These are phyloP conservation scores for Polietes domitor DNA, from an alignment of 2,888 invertebrate species.

Conservation along the genomic window DNA sequence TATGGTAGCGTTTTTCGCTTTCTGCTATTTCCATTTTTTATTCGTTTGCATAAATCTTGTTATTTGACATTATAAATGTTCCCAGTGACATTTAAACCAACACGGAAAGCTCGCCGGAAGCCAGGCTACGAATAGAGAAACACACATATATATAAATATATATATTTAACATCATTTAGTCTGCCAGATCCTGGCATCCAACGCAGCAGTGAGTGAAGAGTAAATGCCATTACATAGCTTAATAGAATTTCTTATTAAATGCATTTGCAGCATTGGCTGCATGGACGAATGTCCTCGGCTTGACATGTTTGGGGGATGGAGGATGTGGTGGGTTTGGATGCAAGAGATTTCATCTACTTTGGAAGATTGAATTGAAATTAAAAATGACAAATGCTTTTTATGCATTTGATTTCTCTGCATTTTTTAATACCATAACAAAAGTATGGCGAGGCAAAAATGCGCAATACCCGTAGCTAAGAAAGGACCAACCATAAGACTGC, in stretches of 20 bases:
- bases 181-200: neutral
- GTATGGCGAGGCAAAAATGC: neutral
- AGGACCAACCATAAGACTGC: neutral
- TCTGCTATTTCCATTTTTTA: slow-evolving; percentile 20
- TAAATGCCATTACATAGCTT: slow-evolving; percentile 15
- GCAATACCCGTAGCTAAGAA: neutral
- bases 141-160: too few relatives aligned
- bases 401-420: slow-evolving; percentile 20
- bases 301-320: neutral
- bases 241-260: slow-evolving; percentile 44
- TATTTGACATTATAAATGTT: slow-evolving; percentile 65
- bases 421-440: slow-evolving; percentile 23
- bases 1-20: slow-evolving; percentile 16
- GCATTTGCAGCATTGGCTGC: slow-evolving; percentile 28
- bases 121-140: neutral
- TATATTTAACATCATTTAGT: neutral
- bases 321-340: neutral
- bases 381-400: slow-evolving; percentile 43
- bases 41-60: slow-evolving; percentile 65
- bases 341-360: slow-evolving; percentile 10
- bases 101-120: slow-evolving; percentile 13
- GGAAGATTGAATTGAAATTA: slow-evolving; percentile 42
- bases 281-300: neutral
- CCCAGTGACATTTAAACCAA: slow-evolving; percentile 54
- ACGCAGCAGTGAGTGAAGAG: slow-evolving; percentile 21